Percentiles rank a stretch among this genome's conserved stretches.
phyloP scores from a whole-genome alignment of 2,797 vertebrate species.

The Enteromius paludinosus region DNA sequence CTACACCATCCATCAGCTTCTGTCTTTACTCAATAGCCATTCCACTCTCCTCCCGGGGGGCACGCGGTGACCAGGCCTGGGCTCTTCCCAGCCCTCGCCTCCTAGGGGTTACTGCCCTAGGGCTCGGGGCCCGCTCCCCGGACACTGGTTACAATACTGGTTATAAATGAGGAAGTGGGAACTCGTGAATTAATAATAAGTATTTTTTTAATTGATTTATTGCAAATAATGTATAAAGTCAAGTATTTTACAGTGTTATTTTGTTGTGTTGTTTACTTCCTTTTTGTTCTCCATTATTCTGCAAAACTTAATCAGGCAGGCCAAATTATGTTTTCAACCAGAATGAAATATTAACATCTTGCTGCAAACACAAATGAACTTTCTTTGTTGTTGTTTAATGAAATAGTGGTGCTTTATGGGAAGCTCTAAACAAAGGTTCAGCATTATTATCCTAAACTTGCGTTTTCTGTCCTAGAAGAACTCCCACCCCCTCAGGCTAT shows the following conservation, averaged over 20 bases:
- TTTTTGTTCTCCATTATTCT: background rate
- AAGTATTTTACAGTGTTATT: background rate
- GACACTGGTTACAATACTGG: too few relatives aligned
- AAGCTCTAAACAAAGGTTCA: background rate
- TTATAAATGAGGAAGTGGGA: too few relatives aligned
- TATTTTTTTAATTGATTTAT: background rate
- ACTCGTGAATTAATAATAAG: background rate
- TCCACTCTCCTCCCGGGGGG: too few relatives aligned
- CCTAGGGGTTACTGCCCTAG: too few relatives aligned
- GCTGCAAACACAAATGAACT: background rate
- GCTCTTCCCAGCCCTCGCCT: too few relatives aligned
- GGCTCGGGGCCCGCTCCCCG: too few relatives aligned
- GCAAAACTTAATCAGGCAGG: background rate
- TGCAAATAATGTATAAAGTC: background rate
- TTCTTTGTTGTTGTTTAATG: background rate
- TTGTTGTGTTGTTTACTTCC: background rate
- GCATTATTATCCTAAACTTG: background rate
- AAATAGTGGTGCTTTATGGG: background rate
- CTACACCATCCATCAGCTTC: too few relatives aligned
- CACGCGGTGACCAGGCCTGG: too few relatives aligned
- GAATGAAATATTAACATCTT: background rate
- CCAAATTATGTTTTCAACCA: background rate
- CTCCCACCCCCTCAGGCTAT: constrained; percentile 44
- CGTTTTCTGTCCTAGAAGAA: constrained; percentile 62
- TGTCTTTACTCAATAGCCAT: too few relatives aligned